Conservation (phyloP, 2,888 invertebrate genomes). For the Nymphalis polychloros region DNA sequence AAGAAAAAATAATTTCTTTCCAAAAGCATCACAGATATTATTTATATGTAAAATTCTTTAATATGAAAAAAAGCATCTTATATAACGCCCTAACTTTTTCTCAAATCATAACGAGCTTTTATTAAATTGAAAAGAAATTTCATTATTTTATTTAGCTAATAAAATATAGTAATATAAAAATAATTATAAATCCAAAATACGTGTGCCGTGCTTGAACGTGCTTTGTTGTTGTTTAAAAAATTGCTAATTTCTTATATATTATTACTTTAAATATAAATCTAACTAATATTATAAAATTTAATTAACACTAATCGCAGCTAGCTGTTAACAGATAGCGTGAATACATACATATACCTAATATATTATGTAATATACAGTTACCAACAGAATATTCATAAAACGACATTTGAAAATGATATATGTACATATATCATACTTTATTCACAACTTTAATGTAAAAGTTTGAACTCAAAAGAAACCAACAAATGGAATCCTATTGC, state of each 20-base stretch:
- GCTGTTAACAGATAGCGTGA: too few relatives aligned
- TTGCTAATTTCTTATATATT: too few relatives aligned
- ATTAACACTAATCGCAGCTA: too few relatives aligned
- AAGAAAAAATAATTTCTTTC: not conserved
- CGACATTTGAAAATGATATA: not conserved
- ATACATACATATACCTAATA: too few relatives aligned
- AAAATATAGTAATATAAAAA: not conserved
- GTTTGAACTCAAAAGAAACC: conserved; percentile 3
- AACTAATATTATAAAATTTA: too few relatives aligned
- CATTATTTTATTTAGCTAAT: not conserved
- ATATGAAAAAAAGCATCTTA: not conserved
- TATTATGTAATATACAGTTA: too few relatives aligned
- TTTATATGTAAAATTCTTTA: not conserved
- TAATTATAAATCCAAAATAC: not conserved
- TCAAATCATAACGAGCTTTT: not conserved
- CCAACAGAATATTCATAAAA: too few relatives aligned
- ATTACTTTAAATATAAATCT: too few relatives aligned
- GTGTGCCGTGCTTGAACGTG: too few relatives aligned
- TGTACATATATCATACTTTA: too few relatives aligned
- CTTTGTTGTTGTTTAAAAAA: too few relatives aligned
- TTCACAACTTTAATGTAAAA: not conserved
- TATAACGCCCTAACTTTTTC: not conserved
- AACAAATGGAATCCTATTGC: conserved; percentile 17
- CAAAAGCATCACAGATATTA: not conserved
- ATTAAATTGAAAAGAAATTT: not conserved